These are phyloP conservation scores for Scalopus aquaticus DNA, from an alignment of 2,113 vertebrate species.

Conservation along the genomic window DNA sequence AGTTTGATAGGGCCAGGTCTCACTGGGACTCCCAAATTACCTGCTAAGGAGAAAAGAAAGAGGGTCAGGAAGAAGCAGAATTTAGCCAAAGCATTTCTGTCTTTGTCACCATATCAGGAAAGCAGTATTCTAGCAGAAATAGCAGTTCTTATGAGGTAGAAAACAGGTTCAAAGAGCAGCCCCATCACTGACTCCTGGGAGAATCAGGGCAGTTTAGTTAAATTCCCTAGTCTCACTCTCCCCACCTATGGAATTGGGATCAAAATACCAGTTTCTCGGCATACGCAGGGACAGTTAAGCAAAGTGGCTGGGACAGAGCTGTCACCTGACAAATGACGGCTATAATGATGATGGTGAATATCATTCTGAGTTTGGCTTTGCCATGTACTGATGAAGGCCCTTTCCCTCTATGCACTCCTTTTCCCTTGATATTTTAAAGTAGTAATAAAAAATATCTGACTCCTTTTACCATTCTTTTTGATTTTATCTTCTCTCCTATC, in stretches of 20 bases:
- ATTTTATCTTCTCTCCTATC: constrained; percentile 19
- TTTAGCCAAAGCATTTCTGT: background rate
- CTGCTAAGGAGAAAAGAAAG: background rate
- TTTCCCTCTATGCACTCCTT: background rate
- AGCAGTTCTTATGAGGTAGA: background rate
- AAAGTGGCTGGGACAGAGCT: background rate
- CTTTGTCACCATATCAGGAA: background rate
- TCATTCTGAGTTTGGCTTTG: background rate
- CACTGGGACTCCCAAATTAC: background rate
- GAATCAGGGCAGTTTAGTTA: too few relatives aligned
- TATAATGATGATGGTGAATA: background rate
- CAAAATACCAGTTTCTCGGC: rapidly evolving
- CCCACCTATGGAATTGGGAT: too few relatives aligned
- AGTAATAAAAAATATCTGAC: background rate
- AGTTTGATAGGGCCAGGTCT: background rate
- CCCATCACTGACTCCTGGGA: background rate
- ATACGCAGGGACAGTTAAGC: rapidly evolving
- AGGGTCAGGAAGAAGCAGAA: background rate
- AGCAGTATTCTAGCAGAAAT: background rate
- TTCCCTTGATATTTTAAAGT: background rate
- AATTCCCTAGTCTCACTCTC: background rate
- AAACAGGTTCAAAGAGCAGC: background rate
- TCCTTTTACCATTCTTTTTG: background rate
- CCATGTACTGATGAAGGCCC: background rate
- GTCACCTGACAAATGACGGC: too few relatives aligned